Conservation (phyloP, 1,140 invertebrate species). For the Carposina sasakii region DNA sequence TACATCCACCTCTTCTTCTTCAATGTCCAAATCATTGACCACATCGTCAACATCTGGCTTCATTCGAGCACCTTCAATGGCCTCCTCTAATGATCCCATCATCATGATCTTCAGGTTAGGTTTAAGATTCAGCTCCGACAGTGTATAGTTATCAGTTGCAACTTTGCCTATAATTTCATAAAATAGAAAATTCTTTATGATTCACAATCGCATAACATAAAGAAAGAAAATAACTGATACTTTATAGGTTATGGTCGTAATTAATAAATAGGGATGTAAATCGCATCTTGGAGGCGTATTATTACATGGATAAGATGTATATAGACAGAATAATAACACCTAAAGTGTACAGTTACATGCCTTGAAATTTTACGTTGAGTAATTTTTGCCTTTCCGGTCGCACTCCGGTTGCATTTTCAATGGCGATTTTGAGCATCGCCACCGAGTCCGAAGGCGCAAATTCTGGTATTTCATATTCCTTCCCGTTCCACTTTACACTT, state of each 20-base stretch:
- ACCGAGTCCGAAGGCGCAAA: constrained; percentile 83
- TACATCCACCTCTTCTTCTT: constrained; percentile 88
- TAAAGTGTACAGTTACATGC: too few relatives aligned
- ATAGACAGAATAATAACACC: too few relatives aligned
- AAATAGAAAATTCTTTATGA: too few relatives aligned
- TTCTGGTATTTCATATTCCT: constrained; percentile 84
- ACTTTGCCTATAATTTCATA: constrained; percentile 87
- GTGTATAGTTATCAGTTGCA: constrained; percentile 81
- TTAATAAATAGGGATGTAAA: too few relatives aligned
- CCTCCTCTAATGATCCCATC: constrained; percentile 95
- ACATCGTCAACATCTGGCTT: constrained; percentile 89
- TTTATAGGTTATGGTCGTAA: too few relatives aligned
- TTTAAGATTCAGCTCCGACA: constrained; percentile 84
- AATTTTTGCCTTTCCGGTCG: constrained; percentile 93
- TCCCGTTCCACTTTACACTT: constrained; percentile 93
- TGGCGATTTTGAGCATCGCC: constrained; percentile 83
- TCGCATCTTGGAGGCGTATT: too few relatives aligned
- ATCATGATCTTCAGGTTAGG: constrained; percentile 96
- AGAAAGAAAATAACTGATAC: too few relatives aligned
- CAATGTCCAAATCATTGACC: constrained; percentile 90
- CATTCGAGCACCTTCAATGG: constrained; percentile 86
- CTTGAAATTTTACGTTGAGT: constrained; percentile 93
- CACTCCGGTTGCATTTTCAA: constrained; percentile 87
- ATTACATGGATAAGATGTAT: too few relatives aligned
- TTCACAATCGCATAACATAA: too few relatives aligned